Conservation (phyloP, 1,140 invertebrate genomes). For the Drosophila parvula region DNA sequence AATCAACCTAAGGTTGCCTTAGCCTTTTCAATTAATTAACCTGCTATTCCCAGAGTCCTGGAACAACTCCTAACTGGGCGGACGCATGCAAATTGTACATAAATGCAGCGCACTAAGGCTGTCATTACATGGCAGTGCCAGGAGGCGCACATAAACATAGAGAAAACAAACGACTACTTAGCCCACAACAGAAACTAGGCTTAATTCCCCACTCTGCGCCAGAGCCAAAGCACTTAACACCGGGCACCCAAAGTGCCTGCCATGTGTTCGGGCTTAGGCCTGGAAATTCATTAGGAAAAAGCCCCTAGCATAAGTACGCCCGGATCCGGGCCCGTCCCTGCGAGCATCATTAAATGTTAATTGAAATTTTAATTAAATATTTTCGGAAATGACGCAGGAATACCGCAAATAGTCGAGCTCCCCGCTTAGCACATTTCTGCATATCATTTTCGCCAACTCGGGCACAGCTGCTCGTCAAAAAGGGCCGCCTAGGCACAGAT, state of each 20-base stretch:
- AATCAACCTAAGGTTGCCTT: not conserved
- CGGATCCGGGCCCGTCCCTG: not conserved
- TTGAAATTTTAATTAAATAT: slow-evolving; percentile 81
- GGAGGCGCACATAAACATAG: slow-evolving; percentile 16
- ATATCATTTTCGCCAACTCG: slow-evolving; percentile 36
- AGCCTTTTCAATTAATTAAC: slow-evolving; percentile 46
- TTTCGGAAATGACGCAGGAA: slow-evolving; percentile 69
- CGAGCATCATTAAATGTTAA: slow-evolving; percentile 72
- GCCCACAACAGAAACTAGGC: slow-evolving; percentile 29
- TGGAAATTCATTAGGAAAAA: slow-evolving; percentile 48
- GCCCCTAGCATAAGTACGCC: slow-evolving; percentile 14
- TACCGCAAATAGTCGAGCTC: slow-evolving; percentile 54
- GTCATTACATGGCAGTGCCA: slow-evolving; percentile 51
- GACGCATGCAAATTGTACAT: slow-evolving; percentile 32
- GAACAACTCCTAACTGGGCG: slow-evolving; percentile 10
- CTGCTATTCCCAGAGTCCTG: slow-evolving; percentile 6
- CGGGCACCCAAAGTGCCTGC: slow-evolving; percentile 23
- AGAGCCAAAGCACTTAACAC: slow-evolving; percentile 45
- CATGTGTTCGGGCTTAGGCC: slow-evolving; percentile 49
- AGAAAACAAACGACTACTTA: slow-evolving; percentile 41
- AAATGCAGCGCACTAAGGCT: slow-evolving; percentile 49
- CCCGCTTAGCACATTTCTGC: slow-evolving; percentile 6
- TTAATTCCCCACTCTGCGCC: slow-evolving; percentile 44
- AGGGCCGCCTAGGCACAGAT: not conserved
- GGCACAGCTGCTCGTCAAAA: slow-evolving; percentile 21